Evolutionary conservation across 2,888 invertebrate species (phyloP).

Genomic region (Lycia hirtaria): DNA sequence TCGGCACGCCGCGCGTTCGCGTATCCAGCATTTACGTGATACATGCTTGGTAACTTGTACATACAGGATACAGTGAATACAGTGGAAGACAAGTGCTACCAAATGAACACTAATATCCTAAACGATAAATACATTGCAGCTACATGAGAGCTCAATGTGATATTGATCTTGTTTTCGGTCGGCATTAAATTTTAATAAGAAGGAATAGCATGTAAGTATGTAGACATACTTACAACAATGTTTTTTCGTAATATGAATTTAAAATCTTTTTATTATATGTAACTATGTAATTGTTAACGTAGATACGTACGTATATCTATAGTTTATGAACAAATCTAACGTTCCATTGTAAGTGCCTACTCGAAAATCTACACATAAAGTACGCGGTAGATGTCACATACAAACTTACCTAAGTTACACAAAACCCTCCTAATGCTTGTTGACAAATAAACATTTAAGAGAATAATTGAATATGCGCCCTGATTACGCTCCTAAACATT

Average conservation of each 20-base stretch:
- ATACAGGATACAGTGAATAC: slow-evolving; percentile 24
- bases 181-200: slow-evolving; percentile 7
- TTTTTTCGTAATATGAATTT: neutral
- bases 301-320: too few species aligned
- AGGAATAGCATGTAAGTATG: slow-evolving; percentile 16
- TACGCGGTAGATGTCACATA: too few species aligned
- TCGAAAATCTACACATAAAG: too few species aligned
- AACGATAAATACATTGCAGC: neutral
- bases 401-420: too few species aligned
- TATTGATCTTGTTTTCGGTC: slow-evolving; percentile 8
- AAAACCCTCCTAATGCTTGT: too few species aligned
- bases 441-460: too few species aligned
- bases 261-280: too few species aligned
- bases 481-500: too few species aligned
- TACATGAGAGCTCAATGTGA: slow-evolving; percentile 4
- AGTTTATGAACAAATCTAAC: too few species aligned
- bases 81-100: slow-evolving; percentile 21
- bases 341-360: too few species aligned
- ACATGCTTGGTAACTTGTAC: slow-evolving; percentile 16
- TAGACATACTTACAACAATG: neutral
- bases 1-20: slow-evolving; percentile 55
- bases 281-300: too few species aligned
- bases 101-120: slow-evolving; percentile 9
- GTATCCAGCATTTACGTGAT: slow-evolving; percentile 43
- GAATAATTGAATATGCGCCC: too few species aligned